phyloP scores from a whole-genome alignment of 2,113 vertebrate species.

The Gallinago media region DNA sequence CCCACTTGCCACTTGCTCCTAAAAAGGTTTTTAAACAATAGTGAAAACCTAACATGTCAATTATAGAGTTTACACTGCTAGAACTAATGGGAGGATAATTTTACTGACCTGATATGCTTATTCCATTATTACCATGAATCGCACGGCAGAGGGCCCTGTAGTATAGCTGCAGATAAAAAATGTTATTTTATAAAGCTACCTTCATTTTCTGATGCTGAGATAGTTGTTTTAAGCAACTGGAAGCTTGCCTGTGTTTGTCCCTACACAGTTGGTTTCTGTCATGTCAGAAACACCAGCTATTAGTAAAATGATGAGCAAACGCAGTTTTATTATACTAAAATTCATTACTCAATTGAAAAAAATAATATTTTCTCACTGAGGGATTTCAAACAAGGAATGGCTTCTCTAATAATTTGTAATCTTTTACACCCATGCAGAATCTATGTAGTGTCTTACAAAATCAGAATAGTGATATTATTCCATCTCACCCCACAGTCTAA shows the following conservation, averaged over 20 bases:
- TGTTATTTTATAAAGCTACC: neutral
- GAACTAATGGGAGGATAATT: neutral
- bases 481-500: neutral
- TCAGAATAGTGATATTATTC: neutral
- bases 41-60: too few species aligned
- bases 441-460: neutral
- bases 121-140: neutral
- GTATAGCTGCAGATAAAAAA: slow-evolving; percentile 5
- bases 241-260: neutral
- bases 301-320: neutral
- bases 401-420: neutral
- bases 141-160: slow-evolving; percentile 67
- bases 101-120: neutral
- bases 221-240: neutral
- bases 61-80: neutral
- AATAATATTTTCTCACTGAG: neutral
- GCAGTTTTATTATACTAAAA: neutral
- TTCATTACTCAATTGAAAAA: neutral
- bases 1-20: slow-evolving; percentile 3
- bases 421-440: neutral
- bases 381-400: neutral
- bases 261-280: neutral
- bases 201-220: neutral
- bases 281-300: neutral
- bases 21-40: neutral